Evolutionary conservation across 2,888 invertebrate genomes (phyloP), one percentile per base, ranked within the genome.

Genomic region (Dynastes tityus): DNA sequence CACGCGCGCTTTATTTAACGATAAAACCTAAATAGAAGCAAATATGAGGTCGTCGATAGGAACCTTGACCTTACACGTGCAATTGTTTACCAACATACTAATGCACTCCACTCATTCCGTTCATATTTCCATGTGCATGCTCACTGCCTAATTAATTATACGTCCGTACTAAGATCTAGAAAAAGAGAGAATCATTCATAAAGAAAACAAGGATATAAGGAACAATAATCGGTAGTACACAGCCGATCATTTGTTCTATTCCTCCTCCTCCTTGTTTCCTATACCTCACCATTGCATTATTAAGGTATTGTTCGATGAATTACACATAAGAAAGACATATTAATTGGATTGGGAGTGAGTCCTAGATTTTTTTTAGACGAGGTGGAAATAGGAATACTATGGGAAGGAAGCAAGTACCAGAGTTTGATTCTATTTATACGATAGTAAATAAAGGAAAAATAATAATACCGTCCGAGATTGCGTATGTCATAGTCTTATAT

Each of bases 21-120:
- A 68, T 51, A 68, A 68, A 68, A 9, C 51, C 22, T 22, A 51
- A 49, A 68, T 51, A 68, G 45, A 68, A 68, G 22, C 51, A 68
- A 68, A 68, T 51, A 68, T 68, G 29, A 68, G 68, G 68, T 51
- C 68, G 27, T 8, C 9, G 27, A 68, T 9, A 68, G 53, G 32
- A 51, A 68, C 68, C 68, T 68, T 68, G 68, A 68, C 68, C 68
- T 68, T 51, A 68, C 68, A 68, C 68, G 68, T 51, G 68, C 68
- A 68, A 68, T 68, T 68, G 68, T 68, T 68, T 68, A 68, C 68
- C 51, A 68, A 68, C 68, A 68, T 51, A 49, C 29, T 68, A 51
- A 68, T 68, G 49, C 68, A 68, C 27, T 49, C 29, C 2, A 45
- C 27, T 68, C 68, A 68, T 68, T 53, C 29, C 29, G 51, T 27